These are phyloP conservation scores for Anarhynchus alexandrinus DNA, from an alignment of 2,113 vertebrate species.

Conservation along the genomic window DNA sequence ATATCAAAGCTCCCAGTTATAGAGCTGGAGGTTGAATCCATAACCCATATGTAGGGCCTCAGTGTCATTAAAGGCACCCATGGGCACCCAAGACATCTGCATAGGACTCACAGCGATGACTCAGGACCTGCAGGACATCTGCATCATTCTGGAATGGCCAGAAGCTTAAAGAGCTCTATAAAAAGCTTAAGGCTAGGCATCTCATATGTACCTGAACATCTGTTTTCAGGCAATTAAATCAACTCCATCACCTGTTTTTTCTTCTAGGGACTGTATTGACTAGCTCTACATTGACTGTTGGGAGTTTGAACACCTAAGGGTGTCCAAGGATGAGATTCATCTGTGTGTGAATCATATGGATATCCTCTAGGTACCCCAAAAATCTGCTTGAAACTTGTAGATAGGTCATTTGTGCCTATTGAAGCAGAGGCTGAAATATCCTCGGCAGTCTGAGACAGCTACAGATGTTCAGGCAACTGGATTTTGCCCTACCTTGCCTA, in stretches of 20 bases:
- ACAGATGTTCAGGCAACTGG: background rate
- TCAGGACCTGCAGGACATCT: background rate
- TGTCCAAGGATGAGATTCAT: background rate
- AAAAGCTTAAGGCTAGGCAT: background rate
- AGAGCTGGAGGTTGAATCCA: background rate
- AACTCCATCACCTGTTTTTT: background rate
- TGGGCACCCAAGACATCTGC: background rate
- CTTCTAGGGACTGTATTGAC: background rate
- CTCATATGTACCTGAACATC: background rate
- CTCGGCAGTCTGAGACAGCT: background rate
- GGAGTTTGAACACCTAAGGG: background rate
- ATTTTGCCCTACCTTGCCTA: background rate
- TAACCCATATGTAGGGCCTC: background rate
- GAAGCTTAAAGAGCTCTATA: background rate
- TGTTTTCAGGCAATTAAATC: background rate
- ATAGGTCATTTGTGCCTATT: background rate
- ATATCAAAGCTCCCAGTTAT: background rate
- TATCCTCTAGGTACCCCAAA: background rate
- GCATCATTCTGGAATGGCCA: background rate
- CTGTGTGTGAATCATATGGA: background rate
- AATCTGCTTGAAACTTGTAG: background rate
- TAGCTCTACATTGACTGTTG: background rate
- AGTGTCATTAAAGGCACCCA: background rate
- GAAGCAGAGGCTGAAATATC: background rate
- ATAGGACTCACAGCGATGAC: background rate